Conservation (phyloP, 2,797 vertebrate species). For the Cuniculus paca region DNA sequence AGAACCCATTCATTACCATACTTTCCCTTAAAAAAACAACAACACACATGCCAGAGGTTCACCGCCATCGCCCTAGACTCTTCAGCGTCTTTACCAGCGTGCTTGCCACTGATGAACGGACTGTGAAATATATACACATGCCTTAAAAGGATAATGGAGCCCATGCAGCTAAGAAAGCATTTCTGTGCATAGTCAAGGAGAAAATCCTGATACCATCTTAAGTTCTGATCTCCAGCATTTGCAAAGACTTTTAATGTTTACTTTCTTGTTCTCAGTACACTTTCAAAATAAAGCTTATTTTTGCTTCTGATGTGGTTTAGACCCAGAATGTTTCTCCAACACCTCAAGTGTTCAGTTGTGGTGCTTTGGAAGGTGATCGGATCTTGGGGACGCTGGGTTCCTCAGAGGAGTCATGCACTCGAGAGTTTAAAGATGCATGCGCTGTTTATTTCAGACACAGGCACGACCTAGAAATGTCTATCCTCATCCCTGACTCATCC, state of each 20-base stretch:
- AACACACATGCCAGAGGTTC: not conserved
- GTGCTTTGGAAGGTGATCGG: not conserved
- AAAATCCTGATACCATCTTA: accelerated
- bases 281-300: not conserved
- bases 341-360: not conserved
- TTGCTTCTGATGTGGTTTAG: not conserved
- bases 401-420: not conserved
- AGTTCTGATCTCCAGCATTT: not conserved
- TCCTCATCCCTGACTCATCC: not conserved
- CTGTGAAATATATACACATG: not conserved
- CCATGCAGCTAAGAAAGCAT: too few species aligned
- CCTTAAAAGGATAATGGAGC: accelerated
- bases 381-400: accelerated
- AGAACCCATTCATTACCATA: not conserved
- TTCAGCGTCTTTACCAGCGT: not conserved
- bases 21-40: not conserved
- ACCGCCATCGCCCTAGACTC: not conserved
- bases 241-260: not conserved
- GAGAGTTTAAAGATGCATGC: not conserved
- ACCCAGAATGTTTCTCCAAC: not conserved
- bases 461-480: not conserved
- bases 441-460: not conserved
- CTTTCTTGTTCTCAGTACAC: not conserved
- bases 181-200: too few species aligned
- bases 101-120: accelerated